phyloP scores from a whole-genome alignment of 2,797 vertebrate genomes.

The Lagodon rhomboides region DNA sequence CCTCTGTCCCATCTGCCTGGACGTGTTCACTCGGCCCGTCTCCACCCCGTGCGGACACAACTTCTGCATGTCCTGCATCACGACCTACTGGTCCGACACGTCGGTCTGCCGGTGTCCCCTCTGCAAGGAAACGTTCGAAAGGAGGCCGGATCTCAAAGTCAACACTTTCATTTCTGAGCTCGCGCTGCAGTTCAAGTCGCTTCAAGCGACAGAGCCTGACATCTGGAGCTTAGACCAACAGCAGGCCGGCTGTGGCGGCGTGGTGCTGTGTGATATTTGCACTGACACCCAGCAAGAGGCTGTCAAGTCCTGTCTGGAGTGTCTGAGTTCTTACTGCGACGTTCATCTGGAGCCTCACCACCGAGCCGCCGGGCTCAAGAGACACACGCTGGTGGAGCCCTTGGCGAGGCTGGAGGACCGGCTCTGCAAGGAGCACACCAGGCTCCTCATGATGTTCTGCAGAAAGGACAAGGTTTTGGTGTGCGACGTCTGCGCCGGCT shows the following conservation, averaged over 20 bases:
- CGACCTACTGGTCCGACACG: constrained; percentile 50
- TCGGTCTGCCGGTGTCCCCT: constrained; percentile 55
- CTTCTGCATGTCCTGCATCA: constrained; percentile 74
- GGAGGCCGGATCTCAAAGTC: constrained; percentile 68
- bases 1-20: constrained; percentile 75
- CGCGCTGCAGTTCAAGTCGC: constrained; percentile 32
- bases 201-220: constrained; percentile 1
- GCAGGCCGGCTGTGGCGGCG: not conserved
- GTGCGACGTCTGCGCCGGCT: constrained; percentile 53
- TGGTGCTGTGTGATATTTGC: constrained; percentile 66
- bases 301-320: constrained; percentile 71
- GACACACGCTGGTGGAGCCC: constrained; percentile 61
- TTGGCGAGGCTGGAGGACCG: constrained; percentile 23
- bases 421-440: constrained; percentile 57
- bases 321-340: constrained; percentile 66
- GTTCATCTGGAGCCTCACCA: constrained; percentile 65
- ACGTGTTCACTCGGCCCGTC: constrained; percentile 63
- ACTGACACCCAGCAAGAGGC: constrained; percentile 38
- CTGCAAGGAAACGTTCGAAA: constrained; percentile 58
- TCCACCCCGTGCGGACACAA: constrained; percentile 79
- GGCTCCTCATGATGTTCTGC: constrained; percentile 45
- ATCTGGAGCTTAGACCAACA: not conserved
- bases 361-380: constrained; percentile 55
- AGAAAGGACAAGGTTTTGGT: constrained; percentile 46
- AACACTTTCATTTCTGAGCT: constrained; percentile 75